phyloP scores from a whole-genome alignment of 2,113 vertebrate species.

The Hemichromis elongatus region DNA sequence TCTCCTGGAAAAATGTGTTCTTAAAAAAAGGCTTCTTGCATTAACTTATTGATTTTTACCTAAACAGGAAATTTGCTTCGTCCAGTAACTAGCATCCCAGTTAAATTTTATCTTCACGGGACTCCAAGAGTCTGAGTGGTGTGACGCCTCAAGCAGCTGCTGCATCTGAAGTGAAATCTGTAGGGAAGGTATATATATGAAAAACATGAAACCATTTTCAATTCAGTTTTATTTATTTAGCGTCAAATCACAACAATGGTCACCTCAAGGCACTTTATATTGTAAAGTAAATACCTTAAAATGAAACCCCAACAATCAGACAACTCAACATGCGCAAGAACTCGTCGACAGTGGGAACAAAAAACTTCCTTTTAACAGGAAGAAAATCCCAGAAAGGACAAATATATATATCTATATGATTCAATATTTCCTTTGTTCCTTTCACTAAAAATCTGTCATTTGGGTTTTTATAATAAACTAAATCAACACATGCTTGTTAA shows the following conservation, averaged over 20 bases:
- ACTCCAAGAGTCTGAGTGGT: constrained; percentile 76
- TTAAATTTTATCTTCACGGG: constrained; percentile 92
- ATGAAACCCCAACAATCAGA: not conserved
- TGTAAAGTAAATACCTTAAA: not conserved
- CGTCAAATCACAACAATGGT: not conserved
- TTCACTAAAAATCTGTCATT: not conserved
- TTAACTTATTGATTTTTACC: constrained; percentile 64
- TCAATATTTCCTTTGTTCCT: not conserved
- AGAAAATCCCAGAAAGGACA: not conserved
- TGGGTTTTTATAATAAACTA: not conserved
- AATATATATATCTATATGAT: not conserved
- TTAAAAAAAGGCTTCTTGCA: not conserved
- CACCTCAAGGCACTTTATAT: not conserved
- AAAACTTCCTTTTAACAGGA: not conserved
- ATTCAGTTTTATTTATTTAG: not conserved
- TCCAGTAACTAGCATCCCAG: constrained; percentile 98
- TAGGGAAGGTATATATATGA: not conserved
- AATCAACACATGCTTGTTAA: not conserved
- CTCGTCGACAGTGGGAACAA: not conserved
- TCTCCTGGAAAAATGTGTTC: not conserved
- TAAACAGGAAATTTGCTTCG: constrained; percentile 87
- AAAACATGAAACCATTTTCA: not conserved
- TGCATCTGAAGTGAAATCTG: constrained; percentile 97
- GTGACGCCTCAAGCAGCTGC: constrained; percentile 83
- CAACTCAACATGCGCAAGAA: not conserved